Conservation (phyloP, 2,113 vertebrate genomes). For the Ellobius talpinus region DNA sequence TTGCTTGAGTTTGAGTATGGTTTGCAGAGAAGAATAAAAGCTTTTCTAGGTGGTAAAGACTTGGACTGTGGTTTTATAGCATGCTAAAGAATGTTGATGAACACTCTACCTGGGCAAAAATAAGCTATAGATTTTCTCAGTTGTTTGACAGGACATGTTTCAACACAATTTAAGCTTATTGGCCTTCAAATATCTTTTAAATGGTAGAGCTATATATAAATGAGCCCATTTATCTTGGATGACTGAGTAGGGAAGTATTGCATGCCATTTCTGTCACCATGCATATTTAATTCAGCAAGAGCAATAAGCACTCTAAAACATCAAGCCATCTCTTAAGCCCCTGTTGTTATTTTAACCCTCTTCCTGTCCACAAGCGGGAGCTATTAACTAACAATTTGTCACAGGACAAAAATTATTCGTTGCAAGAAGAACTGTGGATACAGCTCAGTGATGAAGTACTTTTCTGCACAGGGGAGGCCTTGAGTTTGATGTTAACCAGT, state of each 20-base stretch:
- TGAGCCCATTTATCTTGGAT: conserved; percentile 14
- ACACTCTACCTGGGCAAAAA: background rate
- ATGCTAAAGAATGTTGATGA: background rate
- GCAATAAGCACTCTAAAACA: background rate
- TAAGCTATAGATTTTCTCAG: background rate
- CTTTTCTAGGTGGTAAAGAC: background rate
- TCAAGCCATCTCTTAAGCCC: background rate
- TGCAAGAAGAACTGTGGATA: background rate
- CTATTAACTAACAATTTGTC: background rate
- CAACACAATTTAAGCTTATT: conserved; percentile 29
- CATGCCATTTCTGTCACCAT: background rate
- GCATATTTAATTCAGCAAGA: background rate
- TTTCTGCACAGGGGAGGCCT: background rate
- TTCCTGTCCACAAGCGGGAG: background rate
- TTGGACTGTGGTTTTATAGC: background rate
- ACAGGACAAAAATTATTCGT: background rate
- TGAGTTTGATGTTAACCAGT: background rate
- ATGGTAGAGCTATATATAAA: conserved; percentile 27
- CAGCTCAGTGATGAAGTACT: background rate
- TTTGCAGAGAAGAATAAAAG: background rate
- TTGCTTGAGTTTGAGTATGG: background rate
- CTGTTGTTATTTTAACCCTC: background rate
- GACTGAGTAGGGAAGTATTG: background rate
- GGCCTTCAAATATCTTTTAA: conserved; percentile 52
- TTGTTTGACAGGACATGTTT: conserved; percentile 44